Base-by-base conservation (phyloP, 2,888 invertebrate genomes). In the Phalera bucephala region DNA sequence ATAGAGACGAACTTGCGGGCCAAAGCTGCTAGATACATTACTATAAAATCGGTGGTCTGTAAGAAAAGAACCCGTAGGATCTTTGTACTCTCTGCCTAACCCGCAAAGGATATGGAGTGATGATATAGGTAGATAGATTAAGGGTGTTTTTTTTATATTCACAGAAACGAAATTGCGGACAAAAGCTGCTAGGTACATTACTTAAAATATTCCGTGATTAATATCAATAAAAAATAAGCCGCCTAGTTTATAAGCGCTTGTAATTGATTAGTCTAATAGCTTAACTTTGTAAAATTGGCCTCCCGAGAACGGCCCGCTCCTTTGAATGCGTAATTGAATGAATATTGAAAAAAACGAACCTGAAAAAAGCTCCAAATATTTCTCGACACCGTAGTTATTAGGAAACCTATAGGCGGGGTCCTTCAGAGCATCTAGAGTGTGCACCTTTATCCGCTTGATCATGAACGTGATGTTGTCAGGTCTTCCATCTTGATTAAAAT, bases 381-480 rank as follows among this genome's bases (percentile, higher is more conserved):
- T 99, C 79, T 98, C 99, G 37, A 99, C 99, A 28, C 99, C 99
- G 76, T 99, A 98, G 85, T 98, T 98, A 62, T 95, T 95, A 0
- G 96, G 95, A 83, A 96, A 97, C 58, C 97, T 93, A 86, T 98
- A 98, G 31, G 93, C 92, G 5, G 95, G 94, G 82, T 96, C 96
- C 64, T 94, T 94, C 47, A 96, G 90, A 33, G 97, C 95, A 67
- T 96, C 95, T 66, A 92, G 91, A 39, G 96, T 96, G 86, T 97
- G 97, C 10, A 98, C 96, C 87, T 98, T 98, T 66, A 98, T 96
- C 64, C 97, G 92, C 89, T 98, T 98, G 67, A 98, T 97, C 95
- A 97, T 97, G 78, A 98, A 98, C 45, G 96, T 96, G 56, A 98
- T 97, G 80, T 96, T 96, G 83, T 98, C 98, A 19, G 96, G 93